Percentiles rank a stretch among this genome's conserved stretches.
Evolutionary conservation across 2,888 invertebrate species (phyloP).

Genomic region (Ashinkailepas kermadecensis): DNA sequence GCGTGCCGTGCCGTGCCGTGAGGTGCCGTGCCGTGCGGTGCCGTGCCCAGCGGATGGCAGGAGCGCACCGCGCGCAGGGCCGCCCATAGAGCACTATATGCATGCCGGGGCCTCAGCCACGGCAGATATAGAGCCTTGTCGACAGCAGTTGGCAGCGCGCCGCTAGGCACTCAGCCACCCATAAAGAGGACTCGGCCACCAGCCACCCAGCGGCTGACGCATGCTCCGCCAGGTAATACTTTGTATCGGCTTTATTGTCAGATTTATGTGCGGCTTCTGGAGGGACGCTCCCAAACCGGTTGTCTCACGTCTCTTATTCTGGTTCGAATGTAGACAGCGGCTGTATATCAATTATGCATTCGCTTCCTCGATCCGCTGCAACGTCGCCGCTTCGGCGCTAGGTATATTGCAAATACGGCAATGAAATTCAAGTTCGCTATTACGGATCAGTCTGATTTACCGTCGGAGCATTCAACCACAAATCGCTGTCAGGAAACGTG

Average conservation of each 20-base stretch:
- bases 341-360: conserved; percentile 7
- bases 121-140: too few species aligned
- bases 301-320: not conserved
- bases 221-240: not conserved
- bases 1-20: too few species aligned
- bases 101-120: too few species aligned
- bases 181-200: not conserved
- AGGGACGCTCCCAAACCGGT: not conserved
- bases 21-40: too few species aligned
- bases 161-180: not conserved
- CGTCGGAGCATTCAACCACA: not conserved
- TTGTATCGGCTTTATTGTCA: not conserved
- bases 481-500: not conserved
- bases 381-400: not conserved
- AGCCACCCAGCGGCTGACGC: not conserved
- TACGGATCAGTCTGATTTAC: not conserved
- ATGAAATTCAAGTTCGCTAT: conserved; percentile 13
- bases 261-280: conserved; percentile 1
- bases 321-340: not conserved
- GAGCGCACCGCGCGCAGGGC: too few species aligned
- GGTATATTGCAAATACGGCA: conserved; percentile 9
- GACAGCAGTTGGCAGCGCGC: too few species aligned
- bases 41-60: too few species aligned
- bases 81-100: too few species aligned
- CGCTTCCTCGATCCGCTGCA: not conserved